Evolutionary conservation across 35 echinoderm and acorn worm genomes (phyloP).

Genomic region (Heliocidaris tuberculata): DNA sequence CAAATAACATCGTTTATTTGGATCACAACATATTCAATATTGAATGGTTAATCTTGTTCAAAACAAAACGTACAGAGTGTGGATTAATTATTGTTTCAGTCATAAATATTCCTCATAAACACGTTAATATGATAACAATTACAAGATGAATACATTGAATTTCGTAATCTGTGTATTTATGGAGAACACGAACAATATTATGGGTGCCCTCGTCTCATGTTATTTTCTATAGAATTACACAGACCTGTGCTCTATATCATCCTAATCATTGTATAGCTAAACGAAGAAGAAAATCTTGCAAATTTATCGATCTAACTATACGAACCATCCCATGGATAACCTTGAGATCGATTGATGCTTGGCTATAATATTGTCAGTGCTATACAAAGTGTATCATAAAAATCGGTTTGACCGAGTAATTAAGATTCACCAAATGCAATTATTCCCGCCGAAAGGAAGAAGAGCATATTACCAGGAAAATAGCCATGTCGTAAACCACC

Average conservation of each 20-base stretch:
- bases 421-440: neutral
- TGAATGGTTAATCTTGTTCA: conserved; percentile 31
- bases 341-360: neutral
- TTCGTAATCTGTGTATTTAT: neutral
- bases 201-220: too few relatives aligned
- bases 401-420: neutral
- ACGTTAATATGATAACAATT: neutral
- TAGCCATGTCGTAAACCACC: neutral
- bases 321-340: neutral
- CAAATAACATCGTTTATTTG: conserved; percentile 34
- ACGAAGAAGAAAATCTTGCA: neutral
- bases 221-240: neutral
- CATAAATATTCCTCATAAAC: neutral
- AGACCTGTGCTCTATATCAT: neutral
- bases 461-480: neutral
- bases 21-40: conserved; percentile 15
- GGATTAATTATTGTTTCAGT: neutral
- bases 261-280: neutral
- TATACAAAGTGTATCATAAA: conserved; percentile 6
- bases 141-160: neutral
- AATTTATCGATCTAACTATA: neutral
- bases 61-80: neutral
- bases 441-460: neutral
- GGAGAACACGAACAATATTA: neutral
- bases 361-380: neutral